Percentiles rank a stretch among this genome's conserved stretches.
Conservation (phyloP, 2,113 vertebrate species). For the Tenrec ecaudatus region DNA sequence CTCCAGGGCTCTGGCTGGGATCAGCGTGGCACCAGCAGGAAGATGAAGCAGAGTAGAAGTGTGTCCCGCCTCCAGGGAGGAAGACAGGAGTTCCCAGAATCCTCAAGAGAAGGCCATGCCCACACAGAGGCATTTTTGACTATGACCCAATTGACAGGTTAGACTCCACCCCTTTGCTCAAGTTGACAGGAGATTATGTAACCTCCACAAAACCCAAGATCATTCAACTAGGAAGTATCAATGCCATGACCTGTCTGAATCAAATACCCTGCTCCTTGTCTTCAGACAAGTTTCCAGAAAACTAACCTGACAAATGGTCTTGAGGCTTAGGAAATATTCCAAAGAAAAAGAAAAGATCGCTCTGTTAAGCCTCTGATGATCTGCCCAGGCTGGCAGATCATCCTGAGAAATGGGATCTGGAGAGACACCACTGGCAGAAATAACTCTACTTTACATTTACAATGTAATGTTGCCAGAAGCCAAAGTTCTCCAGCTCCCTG, state of each 20-base stretch:
- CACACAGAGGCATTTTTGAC: no score
- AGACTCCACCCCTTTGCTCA: no score
- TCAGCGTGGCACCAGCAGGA: no score
- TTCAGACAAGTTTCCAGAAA: conserved; percentile 13
- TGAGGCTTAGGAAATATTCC: conserved; percentile 50
- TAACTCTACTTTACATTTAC: conserved; percentile 5
- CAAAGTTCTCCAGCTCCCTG: conserved; percentile 8
- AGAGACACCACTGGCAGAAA: conserved; percentile 17
- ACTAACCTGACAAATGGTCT: background rate
- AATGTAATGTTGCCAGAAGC: background rate
- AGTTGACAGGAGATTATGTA: no score
- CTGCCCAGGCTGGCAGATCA: conserved; percentile 19
- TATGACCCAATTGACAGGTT: no score
- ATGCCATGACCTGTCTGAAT: background rate
- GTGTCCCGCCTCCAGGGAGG: no score
- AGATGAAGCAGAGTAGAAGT: no score
- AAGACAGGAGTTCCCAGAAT: no score
- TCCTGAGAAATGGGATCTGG: background rate
- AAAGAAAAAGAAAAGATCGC: conserved; percentile 34
- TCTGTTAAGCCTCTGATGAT: conserved; percentile 15
- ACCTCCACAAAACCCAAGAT: background rate
- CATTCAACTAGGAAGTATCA: background rate
- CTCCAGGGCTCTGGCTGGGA: no score
- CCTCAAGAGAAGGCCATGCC: no score
- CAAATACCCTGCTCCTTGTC: background rate